Percentiles rank a stretch among this genome's conserved stretches.
These are phyloP conservation scores for Lithosia quadra DNA, from an alignment of 2,888 invertebrate genomes.

Conservation along the genomic window DNA sequence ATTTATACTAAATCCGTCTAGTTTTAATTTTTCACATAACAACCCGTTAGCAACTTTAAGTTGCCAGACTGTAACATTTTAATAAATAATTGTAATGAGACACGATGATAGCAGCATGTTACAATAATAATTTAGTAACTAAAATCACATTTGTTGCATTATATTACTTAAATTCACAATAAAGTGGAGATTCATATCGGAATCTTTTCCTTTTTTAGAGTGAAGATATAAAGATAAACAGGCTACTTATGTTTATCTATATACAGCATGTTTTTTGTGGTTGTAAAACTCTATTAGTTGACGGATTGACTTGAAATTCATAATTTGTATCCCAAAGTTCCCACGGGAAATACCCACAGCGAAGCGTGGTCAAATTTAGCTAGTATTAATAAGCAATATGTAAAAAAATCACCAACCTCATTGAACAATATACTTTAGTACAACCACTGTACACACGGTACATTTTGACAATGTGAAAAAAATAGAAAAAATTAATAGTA, in stretches of 20 bases:
- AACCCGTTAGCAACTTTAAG: not conserved
- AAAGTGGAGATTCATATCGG: not conserved
- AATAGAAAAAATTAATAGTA: not conserved
- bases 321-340: not conserved
- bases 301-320: not conserved
- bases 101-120: no score
- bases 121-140: not conserved
- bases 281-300: not conserved
- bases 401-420: conserved; percentile 12
- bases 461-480: not conserved
- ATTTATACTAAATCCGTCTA: conserved; percentile 7
- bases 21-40: not conserved
- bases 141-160: not conserved
- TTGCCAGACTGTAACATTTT: conserved; percentile 5
- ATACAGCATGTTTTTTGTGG: not conserved
- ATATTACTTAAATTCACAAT: not conserved
- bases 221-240: not conserved
- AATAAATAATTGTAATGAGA: not conserved
- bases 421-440: not conserved
- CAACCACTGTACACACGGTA: not conserved
- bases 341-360: not conserved
- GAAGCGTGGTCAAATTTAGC: not conserved
- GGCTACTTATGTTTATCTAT: not conserved
- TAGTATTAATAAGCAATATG: conserved; percentile 7
- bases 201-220: not conserved